A percentile compares a stretch with the other conserved stretches of the same genome.
Conservation (phyloP, 2,113 vertebrate genomes). For the Columba livia region DNA sequence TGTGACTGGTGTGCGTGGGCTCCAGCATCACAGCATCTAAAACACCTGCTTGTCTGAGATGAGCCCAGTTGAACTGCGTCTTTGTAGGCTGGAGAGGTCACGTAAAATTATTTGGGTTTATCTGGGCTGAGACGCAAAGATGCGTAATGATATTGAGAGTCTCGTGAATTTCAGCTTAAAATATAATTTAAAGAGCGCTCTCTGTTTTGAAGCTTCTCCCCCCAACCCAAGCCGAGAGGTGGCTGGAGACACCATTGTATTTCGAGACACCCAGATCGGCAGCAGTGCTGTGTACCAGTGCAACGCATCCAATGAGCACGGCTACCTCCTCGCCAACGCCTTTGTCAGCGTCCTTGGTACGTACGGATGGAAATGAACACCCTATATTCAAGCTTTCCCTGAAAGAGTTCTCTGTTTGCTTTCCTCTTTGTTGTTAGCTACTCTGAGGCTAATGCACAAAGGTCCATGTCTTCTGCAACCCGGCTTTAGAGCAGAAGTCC, state of each 20-base stretch:
- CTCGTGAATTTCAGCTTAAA: not conserved
- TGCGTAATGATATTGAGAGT: rapidly evolving
- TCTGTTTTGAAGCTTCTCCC: conserved; percentile 66
- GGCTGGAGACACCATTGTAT: conserved; percentile 90
- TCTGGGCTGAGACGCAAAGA: not conserved
- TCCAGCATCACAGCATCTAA: not conserved
- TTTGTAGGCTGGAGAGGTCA: not conserved
- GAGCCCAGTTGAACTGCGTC: not conserved
- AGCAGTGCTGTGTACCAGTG: conserved; percentile 95
- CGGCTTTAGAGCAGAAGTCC: not conserved
- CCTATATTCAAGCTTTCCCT: not conserved
- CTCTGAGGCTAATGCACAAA: not conserved
- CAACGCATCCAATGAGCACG: conserved; percentile 95
- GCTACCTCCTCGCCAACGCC: conserved; percentile 93
- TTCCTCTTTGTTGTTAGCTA: not conserved
- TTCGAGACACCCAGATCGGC: conserved; percentile 91
- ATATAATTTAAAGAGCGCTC: rapidly evolving
- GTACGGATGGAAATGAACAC: rapidly evolving
- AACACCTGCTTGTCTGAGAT: rapidly evolving
- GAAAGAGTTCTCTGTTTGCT: rapidly evolving
- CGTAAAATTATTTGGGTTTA: rapidly evolving
- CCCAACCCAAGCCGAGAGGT: conserved; percentile 84
- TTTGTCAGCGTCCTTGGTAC: conserved; percentile 93
- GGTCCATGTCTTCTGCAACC: not conserved
- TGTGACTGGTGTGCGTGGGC: not conserved